Conservation (phyloP, 2,888 invertebrate species). For the Cosmorhoe ocellata region DNA sequence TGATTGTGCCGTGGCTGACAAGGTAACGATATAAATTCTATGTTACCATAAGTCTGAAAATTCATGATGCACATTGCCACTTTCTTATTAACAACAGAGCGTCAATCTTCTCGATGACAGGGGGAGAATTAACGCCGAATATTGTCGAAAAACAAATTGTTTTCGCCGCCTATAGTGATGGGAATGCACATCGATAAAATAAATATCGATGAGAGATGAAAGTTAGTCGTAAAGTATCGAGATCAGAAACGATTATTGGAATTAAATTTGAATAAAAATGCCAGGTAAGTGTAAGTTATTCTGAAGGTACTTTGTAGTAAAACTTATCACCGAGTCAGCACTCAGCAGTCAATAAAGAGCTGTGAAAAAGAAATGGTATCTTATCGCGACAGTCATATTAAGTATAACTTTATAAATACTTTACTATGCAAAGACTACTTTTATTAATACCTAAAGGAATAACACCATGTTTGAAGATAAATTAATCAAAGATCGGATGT, state of each 20-base stretch:
- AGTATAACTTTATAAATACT: neutral
- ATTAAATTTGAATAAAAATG: slow-evolving; percentile 19
- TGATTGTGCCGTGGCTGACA: too few species aligned
- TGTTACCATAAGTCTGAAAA: slow-evolving; percentile 19
- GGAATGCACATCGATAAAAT: slow-evolving; percentile 27
- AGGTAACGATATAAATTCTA: neutral
- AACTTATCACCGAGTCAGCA: slow-evolving; percentile 7
- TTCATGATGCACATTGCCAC: slow-evolving; percentile 29
- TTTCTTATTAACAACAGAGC: slow-evolving; percentile 39
- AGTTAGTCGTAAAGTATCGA: slow-evolving; percentile 19
- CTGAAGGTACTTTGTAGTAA: slow-evolving; percentile 12
- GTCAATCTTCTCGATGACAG: slow-evolving; percentile 50
- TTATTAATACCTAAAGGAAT: neutral
- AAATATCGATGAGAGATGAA: slow-evolving; percentile 23
- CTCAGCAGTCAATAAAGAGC: slow-evolving; percentile 6
- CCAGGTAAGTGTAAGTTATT: neutral
- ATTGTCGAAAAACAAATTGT: slow-evolving; percentile 55
- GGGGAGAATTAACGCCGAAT: slow-evolving; percentile 48
- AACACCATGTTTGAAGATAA: slow-evolving; percentile 5
- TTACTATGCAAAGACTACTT: neutral
- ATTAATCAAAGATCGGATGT: slow-evolving; percentile 27
- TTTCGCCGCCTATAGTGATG: slow-evolving; percentile 33
- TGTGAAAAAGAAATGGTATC: neutral
- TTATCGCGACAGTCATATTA: too few species aligned
- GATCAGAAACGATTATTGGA: slow-evolving; percentile 19